Evolutionary conservation across 2,888 invertebrate genomes (phyloP).

Genomic region (Macrophya alboannulata): DNA sequence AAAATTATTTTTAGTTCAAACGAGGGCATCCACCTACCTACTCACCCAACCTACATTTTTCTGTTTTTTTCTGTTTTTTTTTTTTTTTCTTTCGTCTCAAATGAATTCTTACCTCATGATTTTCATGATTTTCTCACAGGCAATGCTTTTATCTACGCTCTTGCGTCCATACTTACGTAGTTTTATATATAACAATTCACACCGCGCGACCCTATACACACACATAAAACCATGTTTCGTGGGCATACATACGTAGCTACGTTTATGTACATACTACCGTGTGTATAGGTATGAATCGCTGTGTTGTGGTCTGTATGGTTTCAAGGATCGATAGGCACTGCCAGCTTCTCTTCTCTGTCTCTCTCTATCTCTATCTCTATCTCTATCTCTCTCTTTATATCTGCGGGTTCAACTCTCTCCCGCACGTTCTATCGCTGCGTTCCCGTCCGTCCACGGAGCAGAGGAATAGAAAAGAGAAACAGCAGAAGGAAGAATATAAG

Average conservation of each 20-base stretch:
- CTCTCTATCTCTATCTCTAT: constrained; percentile 20
- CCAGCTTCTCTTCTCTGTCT: constrained; percentile 13
- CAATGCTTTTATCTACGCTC: neutral
- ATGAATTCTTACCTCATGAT: neutral
- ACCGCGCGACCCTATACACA: constrained; percentile 7
- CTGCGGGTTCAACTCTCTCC: constrained; percentile 14
- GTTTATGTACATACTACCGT: neutral
- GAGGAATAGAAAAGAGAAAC: constrained; percentile 33
- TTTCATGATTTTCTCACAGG: neutral
- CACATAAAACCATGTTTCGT: neutral
- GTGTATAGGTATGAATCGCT: constrained; percentile 16
- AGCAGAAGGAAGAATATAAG: neutral
- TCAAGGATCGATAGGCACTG: constrained; percentile 51
- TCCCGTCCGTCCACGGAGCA: neutral
- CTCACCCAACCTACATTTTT: neutral
- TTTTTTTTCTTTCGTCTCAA: too few species aligned
- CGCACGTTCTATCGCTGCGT: neutral
- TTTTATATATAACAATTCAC: neutral
- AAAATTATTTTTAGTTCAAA: neutral
- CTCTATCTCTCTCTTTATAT: constrained; percentile 34
- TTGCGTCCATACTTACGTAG: constrained; percentile 8
- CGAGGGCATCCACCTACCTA: neutral
- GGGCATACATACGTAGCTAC: neutral
- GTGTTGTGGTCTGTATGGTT: constrained; percentile 50
- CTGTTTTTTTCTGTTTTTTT: neutral